Evolutionary conservation across 35 echinoderm and acorn worm species (phyloP).

Genomic region (Anneissia japonica): DNA sequence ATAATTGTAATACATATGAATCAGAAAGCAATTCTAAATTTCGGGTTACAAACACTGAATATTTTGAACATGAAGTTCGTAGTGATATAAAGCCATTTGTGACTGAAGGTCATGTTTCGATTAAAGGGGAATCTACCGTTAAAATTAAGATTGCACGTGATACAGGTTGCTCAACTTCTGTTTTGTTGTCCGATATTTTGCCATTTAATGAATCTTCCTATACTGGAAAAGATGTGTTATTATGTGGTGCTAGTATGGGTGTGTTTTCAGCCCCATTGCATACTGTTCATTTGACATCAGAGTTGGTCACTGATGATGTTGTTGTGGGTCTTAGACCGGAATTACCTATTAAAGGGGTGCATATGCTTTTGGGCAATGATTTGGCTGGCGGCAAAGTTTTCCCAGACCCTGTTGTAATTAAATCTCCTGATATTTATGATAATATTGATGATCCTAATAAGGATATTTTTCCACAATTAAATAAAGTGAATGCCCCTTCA

Average conservation of each 20-base stretch:
- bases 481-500: not conserved
- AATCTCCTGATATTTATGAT: not conserved
- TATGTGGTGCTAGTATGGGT: not conserved
- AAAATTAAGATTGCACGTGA: conserved; percentile 9
- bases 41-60: too few relatives aligned
- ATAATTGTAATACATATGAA: too few relatives aligned
- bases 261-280: not conserved
- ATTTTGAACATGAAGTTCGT: too few relatives aligned
- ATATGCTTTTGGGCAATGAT: conserved; percentile 6
- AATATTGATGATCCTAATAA: not conserved
- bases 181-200: not conserved
- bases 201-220: not conserved
- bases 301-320: not conserved
- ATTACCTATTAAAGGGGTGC: not conserved
- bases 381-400: conserved; percentile 18
- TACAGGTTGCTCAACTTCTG: not conserved
- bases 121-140: not conserved
- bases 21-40: too few relatives aligned
- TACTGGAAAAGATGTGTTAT: not conserved
- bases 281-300: not conserved
- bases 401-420: not conserved
- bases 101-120: too few relatives aligned
- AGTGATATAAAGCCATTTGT: too few relatives aligned
- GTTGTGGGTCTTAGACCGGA: not conserved
- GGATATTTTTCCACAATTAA: not conserved